Conservation (phyloP, 92 coral and sea anemone genomes). For the Galaxea fascicularis region DNA sequence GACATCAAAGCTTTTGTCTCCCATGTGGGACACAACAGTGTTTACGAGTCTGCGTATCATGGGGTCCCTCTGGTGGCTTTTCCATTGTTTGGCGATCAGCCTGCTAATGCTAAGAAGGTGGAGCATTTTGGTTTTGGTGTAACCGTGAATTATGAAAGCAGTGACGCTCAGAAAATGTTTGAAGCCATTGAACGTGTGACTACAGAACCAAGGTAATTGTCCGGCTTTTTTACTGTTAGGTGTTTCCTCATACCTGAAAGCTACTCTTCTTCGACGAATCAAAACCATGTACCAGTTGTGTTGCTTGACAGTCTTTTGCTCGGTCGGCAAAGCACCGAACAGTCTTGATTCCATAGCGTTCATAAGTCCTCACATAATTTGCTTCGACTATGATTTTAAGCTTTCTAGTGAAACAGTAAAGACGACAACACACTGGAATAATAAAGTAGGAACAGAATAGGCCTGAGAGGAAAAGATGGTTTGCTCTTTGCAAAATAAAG, state of each 20-base stretch:
- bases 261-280: not conserved
- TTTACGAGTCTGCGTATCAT: slow-evolving; percentile 70
- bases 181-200: slow-evolving; percentile 53
- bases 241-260: too few species aligned
- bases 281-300: not conserved
- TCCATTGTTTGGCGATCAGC: slow-evolving; percentile 64
- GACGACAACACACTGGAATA: too few species aligned
- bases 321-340: too few species aligned
- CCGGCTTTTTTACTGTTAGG: not conserved
- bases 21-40: slow-evolving; percentile 76
- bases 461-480: too few species aligned
- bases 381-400: too few species aligned
- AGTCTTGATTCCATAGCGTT: too few species aligned
- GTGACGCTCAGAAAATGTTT: slow-evolving; percentile 40
- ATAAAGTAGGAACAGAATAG: too few species aligned
- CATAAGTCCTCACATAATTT: too few species aligned
- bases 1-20: slow-evolving; percentile 67
- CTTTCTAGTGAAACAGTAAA: too few species aligned
- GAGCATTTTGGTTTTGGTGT: slow-evolving; percentile 58
- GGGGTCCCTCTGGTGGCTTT: slow-evolving; percentile 75
- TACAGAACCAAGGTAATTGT: slow-evolving; percentile 47
- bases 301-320: not conserved
- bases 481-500: too few species aligned
- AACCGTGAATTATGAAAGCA: slow-evolving; percentile 43
- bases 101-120: slow-evolving; percentile 52